Evolutionary conservation across 2,888 invertebrate species (phyloP).

Genomic region (Apoda limacodes): DNA sequence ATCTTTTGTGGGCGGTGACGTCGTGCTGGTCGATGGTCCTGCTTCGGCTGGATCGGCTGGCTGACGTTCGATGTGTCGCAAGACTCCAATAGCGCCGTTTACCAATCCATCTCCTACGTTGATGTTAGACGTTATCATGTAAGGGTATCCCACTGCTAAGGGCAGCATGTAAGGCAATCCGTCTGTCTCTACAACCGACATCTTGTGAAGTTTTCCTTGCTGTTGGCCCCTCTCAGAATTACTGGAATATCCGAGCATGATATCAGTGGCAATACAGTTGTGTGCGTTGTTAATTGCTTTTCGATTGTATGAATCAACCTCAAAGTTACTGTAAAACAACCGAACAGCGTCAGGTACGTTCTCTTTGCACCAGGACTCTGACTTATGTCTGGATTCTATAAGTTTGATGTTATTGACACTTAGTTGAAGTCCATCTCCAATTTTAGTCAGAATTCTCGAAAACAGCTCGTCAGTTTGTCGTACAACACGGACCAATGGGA

Average conservation of each 20-base stretch:
- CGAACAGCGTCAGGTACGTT: constrained; percentile 23
- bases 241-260: constrained; percentile 18
- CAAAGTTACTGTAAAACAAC: constrained; percentile 24
- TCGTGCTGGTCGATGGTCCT: no score
- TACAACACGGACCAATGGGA: constrained; percentile 26
- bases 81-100: no score
- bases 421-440: constrained; percentile 23
- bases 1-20: no score
- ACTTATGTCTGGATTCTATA: constrained; percentile 25
- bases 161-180: no score
- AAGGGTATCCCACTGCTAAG: constrained; percentile 18
- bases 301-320: constrained; percentile 26
- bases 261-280: constrained; percentile 21
- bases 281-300: constrained; percentile 18
- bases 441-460: constrained; percentile 28
- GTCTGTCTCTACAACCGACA: constrained; percentile 19
- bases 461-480: constrained; percentile 30
- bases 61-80: no score
- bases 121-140: no score
- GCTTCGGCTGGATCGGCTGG: no score
- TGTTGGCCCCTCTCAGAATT: constrained; percentile 10
- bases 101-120: no score
- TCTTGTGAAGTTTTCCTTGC: constrained; percentile 20
- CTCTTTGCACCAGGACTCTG: constrained; percentile 20
- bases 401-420: constrained; percentile 18